Base-by-base conservation (phyloP, 2,888 invertebrate species). In the Pseudococcus jackbeardsleyi region DNA sequence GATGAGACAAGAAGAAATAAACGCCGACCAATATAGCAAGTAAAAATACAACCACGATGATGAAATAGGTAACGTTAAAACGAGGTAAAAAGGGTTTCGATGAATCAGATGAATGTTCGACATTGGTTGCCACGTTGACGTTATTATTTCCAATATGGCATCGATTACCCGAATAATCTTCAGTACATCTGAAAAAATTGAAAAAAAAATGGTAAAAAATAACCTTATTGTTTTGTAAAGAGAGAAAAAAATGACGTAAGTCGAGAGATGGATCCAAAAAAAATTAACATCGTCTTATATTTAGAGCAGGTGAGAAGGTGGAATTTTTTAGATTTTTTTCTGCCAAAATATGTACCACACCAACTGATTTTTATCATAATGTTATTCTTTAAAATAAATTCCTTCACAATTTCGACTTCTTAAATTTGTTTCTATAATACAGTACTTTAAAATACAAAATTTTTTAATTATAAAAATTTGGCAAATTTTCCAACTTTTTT, bases 91-190 rank as follows among this genome's bases (percentile, higher is more conserved):
- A 50, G n/a, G 48, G 68, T 33, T 87, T n/a, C 48, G 39, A 8
- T 77, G 79, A 26, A 15, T 46, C 22, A 8, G 39, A 26, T 5
- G 68, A 50, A 50, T 50, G 42, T 17, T 87, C 77, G n/a, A 33
- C 39, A 19, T 48, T 79, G 4, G 17, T 19, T 15, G 54, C 33
- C 26, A 33, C 26, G 3, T 33, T 33, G 7, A 54, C 11, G 46
- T 50, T 79, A 33, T 48, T 46, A 54, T 77, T 79, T 9, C 79
- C 33, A 6, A 79, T 91, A 89, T 91, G 91, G 89, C 92, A 92
- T 4, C 91, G 90, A 79, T 90, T 88, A 5, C 92, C 92, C 33
- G 89, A 89, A 89, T 90, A 92, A 9, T 91, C 91, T 26, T 90
- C 89, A 11, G 90, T 90, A 90, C 92, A 92, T 46, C 92, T 92